A percentile compares a stretch with the other conserved stretches of the same genome.
phyloP scores from a whole-genome alignment of 2,797 vertebrate genomes.

The Chelon auratus region DNA sequence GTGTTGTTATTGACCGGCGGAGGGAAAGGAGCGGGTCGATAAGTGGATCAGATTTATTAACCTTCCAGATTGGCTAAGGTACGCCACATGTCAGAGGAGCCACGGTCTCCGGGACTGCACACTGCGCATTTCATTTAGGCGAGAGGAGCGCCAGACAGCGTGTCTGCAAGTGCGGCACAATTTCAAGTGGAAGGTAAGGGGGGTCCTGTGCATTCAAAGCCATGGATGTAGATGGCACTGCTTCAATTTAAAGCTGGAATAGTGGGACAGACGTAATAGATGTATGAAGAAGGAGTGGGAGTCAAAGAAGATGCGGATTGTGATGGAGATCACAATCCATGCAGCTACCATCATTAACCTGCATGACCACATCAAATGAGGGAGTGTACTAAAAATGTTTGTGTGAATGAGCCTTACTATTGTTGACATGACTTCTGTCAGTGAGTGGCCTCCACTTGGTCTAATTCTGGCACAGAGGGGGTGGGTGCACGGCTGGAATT shows the following conservation, averaged over 20 bases:
- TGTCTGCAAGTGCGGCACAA: constrained; percentile 50
- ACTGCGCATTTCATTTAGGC: constrained; percentile 31
- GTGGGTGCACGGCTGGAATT: constrained; percentile 52
- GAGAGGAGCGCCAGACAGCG: constrained; percentile 47
- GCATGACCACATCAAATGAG: not conserved
- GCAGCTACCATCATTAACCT: not conserved
- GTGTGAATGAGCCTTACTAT: constrained; percentile 12
- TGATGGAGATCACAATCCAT: constrained; percentile 11
- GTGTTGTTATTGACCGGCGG: constrained; percentile 53
- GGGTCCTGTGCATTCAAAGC: constrained; percentile 5
- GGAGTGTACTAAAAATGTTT: not conserved
- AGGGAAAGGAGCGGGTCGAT: constrained; percentile 50
- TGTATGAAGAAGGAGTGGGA: too few relatives aligned
- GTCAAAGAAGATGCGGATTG: too few relatives aligned
- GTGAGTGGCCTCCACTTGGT: constrained; percentile 15
- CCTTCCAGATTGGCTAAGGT: constrained; percentile 37
- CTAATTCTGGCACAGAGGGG: constrained; percentile 53
- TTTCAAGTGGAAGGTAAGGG: constrained; percentile 65
- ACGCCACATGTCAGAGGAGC: constrained; percentile 41
- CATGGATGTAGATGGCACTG: not conserved
- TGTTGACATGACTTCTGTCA: constrained; percentile 36
- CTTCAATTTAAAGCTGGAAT: constrained; percentile 8
- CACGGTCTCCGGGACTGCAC: constrained; percentile 21
- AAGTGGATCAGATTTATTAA: constrained; percentile 68
- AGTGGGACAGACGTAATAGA: not conserved